A percentile compares a stretch with the other conserved stretches of the same genome.
Conservation (phyloP, 2,113 vertebrate species). For the Rana temporaria region DNA sequence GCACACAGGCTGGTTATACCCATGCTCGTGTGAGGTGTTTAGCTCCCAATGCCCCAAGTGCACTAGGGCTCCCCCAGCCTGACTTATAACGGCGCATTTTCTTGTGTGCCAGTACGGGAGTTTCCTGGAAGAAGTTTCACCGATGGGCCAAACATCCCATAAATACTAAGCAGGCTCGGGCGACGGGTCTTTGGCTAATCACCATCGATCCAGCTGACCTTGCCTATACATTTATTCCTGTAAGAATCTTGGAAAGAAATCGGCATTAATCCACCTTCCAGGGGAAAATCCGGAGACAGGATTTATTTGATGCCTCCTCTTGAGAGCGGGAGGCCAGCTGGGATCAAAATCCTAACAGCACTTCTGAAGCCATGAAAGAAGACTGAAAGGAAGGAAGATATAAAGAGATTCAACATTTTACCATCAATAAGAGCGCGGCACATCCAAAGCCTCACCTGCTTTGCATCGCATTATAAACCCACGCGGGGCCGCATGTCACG, state of each 20-base stretch:
- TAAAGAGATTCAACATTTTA: not conserved
- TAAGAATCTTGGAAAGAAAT: constrained; percentile 29
- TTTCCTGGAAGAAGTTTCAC: not conserved
- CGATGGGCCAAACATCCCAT: constrained; percentile 9
- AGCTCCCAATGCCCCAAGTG: no score
- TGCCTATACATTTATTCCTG: constrained; percentile 60
- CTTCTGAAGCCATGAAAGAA: constrained; percentile 1
- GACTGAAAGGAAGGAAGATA: not conserved
- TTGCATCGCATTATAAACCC: not conserved
- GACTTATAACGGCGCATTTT: not conserved
- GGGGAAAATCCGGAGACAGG: constrained; percentile 35
- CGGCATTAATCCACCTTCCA: not conserved
- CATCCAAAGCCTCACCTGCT: not conserved
- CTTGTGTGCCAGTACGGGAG: not conserved
- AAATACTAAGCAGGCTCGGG: constrained; percentile 35
- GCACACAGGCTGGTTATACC: no score
- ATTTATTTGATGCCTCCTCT: not conserved
- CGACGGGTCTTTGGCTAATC: constrained; percentile 61
- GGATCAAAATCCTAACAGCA: constrained; percentile 10
- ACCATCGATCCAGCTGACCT: constrained; percentile 61
- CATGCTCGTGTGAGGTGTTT: no score
- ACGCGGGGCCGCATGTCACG: not conserved
- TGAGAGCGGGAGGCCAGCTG: constrained; percentile 11
- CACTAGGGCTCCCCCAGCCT: no score
- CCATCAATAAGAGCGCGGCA: not conserved